These are phyloP conservation scores for Apamea sordens DNA, from an alignment of 2,888 invertebrate species.

Conservation along the genomic window DNA sequence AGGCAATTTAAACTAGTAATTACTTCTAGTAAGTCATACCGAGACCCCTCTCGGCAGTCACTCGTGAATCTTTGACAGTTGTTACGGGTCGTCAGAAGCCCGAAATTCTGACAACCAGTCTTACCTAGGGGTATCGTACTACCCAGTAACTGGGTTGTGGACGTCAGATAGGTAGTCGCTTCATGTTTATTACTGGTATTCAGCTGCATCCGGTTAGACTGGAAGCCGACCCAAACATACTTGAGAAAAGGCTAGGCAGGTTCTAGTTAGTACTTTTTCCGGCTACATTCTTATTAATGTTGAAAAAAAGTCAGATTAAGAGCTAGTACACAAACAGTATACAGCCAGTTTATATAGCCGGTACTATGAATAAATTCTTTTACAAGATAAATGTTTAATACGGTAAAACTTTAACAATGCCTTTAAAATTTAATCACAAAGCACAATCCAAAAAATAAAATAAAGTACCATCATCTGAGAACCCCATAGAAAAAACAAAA, in stretches of 20 bases:
- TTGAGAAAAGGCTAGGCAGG: too few species aligned
- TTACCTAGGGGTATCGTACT: too few species aligned
- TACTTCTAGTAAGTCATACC: not conserved
- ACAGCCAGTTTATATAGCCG: not conserved
- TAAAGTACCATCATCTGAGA: slow-evolving; percentile 37
- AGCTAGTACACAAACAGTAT: not conserved
- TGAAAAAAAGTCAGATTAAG: not conserved
- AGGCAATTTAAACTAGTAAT: not conserved
- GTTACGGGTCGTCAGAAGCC: too few species aligned
- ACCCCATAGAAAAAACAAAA: slow-evolving; percentile 61
- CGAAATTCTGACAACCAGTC: too few species aligned
- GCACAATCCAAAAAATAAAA: slow-evolving; percentile 10
- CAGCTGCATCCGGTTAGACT: too few species aligned
- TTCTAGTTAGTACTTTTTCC: not conserved
- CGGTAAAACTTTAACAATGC: slow-evolving; percentile 15
- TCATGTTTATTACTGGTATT: too few species aligned
- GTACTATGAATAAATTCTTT: not conserved
- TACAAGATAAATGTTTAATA: slow-evolving; percentile 16
- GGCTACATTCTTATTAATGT: not conserved
- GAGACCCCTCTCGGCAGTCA: too few species aligned
- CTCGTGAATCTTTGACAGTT: too few species aligned
- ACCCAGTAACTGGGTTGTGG: too few species aligned
- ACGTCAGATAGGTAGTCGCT: too few species aligned
- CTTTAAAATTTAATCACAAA: slow-evolving; percentile 25
- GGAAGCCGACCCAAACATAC: too few species aligned